Evolutionary conservation across 2,888 invertebrate genomes (phyloP).

Genomic region (Lasioglossum marginatum): DNA sequence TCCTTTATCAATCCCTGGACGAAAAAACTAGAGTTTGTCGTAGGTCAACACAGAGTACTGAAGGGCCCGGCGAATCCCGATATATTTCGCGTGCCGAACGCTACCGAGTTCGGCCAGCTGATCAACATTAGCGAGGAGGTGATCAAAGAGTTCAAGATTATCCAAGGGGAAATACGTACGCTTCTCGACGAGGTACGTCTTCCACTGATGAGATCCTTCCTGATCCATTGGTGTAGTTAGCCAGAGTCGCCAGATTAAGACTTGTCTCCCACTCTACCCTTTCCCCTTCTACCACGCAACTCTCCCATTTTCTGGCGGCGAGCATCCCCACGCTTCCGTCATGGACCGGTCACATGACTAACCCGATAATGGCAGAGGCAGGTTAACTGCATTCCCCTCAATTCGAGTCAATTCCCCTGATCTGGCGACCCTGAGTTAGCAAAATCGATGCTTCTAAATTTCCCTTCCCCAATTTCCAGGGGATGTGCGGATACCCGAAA

Average conservation of each 20-base stretch:
- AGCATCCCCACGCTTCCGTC: no score
- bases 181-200: slow-evolving; percentile 88
- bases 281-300: no score
- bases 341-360: no score
- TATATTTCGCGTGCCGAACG: slow-evolving; percentile 87
- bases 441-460: no score
- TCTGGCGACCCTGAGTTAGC: not conserved
- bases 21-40: slow-evolving; percentile 94
- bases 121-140: slow-evolving; percentile 87
- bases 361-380: no score
- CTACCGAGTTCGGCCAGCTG: slow-evolving; percentile 81
- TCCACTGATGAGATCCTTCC: slow-evolving; percentile 20
- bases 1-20: slow-evolving; percentile 98
- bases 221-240: slow-evolving; percentile 23
- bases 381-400: not conserved
- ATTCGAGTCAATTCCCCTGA: not conserved
- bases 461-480: no score
- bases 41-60: slow-evolving; percentile 91
- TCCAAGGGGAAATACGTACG: slow-evolving; percentile 89
- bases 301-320: no score
- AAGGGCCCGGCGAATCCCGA: slow-evolving; percentile 92
- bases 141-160: slow-evolving; percentile 86
- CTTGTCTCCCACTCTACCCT: no score
- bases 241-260: no score
- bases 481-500: not conserved